phyloP scores from a whole-genome alignment of 1,140 invertebrate genomes.

The Papilio glaucus region DNA sequence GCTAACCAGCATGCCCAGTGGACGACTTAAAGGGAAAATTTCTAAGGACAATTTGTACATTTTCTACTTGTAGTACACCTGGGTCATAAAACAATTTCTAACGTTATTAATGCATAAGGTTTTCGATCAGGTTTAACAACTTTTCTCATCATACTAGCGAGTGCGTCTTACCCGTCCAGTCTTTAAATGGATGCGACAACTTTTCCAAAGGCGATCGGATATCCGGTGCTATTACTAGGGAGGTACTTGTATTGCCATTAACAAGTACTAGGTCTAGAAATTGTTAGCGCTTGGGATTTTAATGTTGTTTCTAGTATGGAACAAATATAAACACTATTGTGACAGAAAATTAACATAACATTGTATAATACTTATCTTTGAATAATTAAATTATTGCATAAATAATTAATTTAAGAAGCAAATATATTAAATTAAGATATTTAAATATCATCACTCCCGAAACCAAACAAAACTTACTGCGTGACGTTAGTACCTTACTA shows the following conservation, averaged over 20 bases:
- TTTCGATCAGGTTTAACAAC: conserved; percentile 3
- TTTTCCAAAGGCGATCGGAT: conserved; percentile 43
- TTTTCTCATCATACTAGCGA: conserved; percentile 35
- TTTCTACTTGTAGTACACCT: background rate
- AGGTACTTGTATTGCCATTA: conserved; percentile 15
- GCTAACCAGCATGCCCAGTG: too few species aligned
- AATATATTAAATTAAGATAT: too few species aligned
- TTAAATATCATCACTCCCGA: too few species aligned
- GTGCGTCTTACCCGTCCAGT: conserved; percentile 44
- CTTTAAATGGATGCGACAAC: conserved; percentile 46
- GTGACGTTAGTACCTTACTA: too few species aligned
- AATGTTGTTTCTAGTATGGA: background rate
- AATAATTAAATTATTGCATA: too few species aligned
- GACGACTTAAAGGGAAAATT: too few species aligned
- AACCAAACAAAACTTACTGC: too few species aligned
- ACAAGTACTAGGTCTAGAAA: conserved; percentile 20
- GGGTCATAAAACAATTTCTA: background rate
- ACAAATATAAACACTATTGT: background rate
- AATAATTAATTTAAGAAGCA: too few species aligned
- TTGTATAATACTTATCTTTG: too few species aligned
- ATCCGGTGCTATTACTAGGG: conserved; percentile 41
- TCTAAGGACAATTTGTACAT: background rate
- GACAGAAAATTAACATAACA: too few species aligned
- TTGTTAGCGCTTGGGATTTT: background rate
- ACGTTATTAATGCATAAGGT: background rate